Base-by-base conservation (phyloP, 2,113 vertebrate species). In the Psittacula cyanocephala region DNA sequence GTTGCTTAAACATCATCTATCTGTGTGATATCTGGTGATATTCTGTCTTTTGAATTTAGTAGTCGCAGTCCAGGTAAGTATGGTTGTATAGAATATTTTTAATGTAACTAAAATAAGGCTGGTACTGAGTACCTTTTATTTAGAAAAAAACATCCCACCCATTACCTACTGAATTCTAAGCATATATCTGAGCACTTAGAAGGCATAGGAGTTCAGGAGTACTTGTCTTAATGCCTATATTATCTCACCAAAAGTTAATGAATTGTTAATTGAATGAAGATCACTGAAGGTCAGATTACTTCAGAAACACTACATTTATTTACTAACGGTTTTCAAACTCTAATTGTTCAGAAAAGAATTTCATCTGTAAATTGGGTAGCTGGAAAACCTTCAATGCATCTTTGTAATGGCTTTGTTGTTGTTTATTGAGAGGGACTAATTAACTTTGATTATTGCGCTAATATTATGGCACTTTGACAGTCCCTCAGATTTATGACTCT, bases 391-490 rank as follows among this genome's bases (percentile, higher is more conserved):
- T 98, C 95, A 94, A 16, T 97, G 96, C 91, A 63, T 98, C 97
- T 98, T 97, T 98, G 95, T 98, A 98, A 98, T 98, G 97, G 97
- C 97, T 98, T 97, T 98, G 97, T 98, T 98, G 98, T 98, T 98
- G 96, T 97, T 98, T 98, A 98, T 98, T 98, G 97, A 97, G 97
- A 97, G 95, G 97, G 98, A 98, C 99, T 99, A 99, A 99, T 99
- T 99, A 99, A 99, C 99, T 99, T 98, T 99, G 99, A 99, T 99
- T 99, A 99, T 99, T 99, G 98, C 98, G 98, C 98, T 99, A 99
- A 99, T 99, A 99, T 99, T 99, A 98, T 99, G 98, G 98, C 98
- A 98, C 98, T 98, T 98, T 98, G 99, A 99, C 99, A 98, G 98
- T 98, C 98, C 97, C 98, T 98, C 98, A 99, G 99, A 99, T 99